A percentile compares a stretch with the other conserved stretches of the same genome.
phyloP scores from a whole-genome alignment of 2,888 invertebrate species.

The Cremastobaeus sp. region DNA sequence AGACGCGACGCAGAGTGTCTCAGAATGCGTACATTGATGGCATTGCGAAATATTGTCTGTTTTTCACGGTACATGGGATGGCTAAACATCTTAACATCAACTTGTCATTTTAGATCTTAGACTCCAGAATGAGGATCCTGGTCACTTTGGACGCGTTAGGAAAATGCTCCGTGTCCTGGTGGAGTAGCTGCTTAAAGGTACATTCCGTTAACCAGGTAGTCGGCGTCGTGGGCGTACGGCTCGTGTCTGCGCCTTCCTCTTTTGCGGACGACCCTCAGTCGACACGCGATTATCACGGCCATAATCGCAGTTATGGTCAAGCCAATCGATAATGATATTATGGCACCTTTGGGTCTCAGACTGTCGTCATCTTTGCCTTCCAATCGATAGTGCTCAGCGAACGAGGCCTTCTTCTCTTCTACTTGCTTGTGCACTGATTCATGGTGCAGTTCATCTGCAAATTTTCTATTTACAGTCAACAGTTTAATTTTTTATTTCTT shows the following conservation, averaged over 20 bases:
- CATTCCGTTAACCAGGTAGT: slow-evolving; percentile 98
- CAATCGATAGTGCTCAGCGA: slow-evolving; percentile 71
- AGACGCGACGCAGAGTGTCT: too few relatives aligned
- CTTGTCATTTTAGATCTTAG: neutral
- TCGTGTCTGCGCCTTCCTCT: slow-evolving; percentile 88
- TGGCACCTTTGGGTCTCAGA: slow-evolving; percentile 86
- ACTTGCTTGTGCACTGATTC: slow-evolving; percentile 18
- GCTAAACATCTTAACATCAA: too few relatives aligned
- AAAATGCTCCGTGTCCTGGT: neutral
- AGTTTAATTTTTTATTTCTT: too few relatives aligned
- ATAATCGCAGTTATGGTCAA: slow-evolving; percentile 89
- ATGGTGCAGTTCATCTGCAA: slow-evolving; percentile 35
- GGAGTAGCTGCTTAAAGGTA: slow-evolving; percentile 84
- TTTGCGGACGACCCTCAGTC: slow-evolving; percentile 87
- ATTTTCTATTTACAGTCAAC: too few relatives aligned
- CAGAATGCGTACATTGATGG: too few relatives aligned
- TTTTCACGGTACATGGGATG: too few relatives aligned
- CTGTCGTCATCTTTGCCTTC: slow-evolving; percentile 66
- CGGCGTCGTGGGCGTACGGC: slow-evolving; percentile 93
- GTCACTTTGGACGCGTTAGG: neutral
- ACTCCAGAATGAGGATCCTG: too few relatives aligned
- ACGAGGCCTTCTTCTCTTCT: slow-evolving; percentile 57
- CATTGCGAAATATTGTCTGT: too few relatives aligned
- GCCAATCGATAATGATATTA: slow-evolving; percentile 88
- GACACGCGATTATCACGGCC: slow-evolving; percentile 89